These are phyloP conservation scores for Melanaphis sacchari DNA, from an alignment of 1,140 invertebrate genomes.

Conservation along the genomic window DNA sequence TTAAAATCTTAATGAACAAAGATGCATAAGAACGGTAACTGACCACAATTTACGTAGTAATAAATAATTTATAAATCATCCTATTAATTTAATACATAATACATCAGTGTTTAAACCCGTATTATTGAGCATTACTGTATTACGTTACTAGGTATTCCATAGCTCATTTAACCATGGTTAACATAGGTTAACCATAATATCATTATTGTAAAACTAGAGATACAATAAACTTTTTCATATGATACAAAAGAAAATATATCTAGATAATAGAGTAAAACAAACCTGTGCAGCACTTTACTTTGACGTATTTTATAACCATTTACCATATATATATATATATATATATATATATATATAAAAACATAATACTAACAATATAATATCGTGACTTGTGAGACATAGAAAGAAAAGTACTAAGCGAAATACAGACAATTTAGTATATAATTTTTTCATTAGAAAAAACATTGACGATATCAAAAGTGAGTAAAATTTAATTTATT, in stretches of 20 bases:
- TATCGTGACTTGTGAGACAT: background rate
- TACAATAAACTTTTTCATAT: background rate
- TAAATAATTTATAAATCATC: background rate
- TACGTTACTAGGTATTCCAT: background rate
- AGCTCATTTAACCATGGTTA: too few species aligned
- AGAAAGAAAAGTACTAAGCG: background rate
- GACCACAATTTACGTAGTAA: background rate
- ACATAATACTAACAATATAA: background rate
- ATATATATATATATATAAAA: too few species aligned
- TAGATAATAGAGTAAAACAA: background rate
- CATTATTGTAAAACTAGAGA: background rate
- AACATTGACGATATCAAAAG: background rate
- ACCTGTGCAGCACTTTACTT: background rate
- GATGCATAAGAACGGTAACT: background rate
- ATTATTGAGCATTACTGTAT: background rate
- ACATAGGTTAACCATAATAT: background rate
- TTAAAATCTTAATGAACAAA: background rate
- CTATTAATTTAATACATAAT: background rate
- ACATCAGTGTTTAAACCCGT: background rate
- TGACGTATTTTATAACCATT: background rate
- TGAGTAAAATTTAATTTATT: background rate
- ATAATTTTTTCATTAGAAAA: background rate
- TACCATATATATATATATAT: slow-evolving; percentile 16
- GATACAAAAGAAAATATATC: background rate
- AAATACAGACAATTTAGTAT: background rate